Percentiles rank a stretch among this genome's conserved stretches.
Evolutionary conservation across 2,888 invertebrate species (phyloP).

Genomic region (Lepeophtheirus nordmannii): DNA sequence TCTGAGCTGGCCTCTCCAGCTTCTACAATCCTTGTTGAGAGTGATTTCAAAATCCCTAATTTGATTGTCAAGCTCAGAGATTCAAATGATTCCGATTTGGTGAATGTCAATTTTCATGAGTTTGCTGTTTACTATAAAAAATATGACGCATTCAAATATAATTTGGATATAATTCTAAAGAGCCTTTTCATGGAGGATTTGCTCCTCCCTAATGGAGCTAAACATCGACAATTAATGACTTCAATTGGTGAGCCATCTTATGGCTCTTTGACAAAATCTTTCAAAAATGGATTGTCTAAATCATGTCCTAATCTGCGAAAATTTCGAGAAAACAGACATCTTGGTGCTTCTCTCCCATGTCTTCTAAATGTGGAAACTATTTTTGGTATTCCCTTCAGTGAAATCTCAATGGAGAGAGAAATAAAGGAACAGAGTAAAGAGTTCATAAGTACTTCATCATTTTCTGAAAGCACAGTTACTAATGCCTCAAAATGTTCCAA

Average conservation of each 20-base stretch:
- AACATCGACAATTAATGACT: slow-evolving; percentile 67
- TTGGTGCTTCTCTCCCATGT: slow-evolving; percentile 42
- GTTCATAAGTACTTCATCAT: slow-evolving; percentile 40
- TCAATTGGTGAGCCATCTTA: slow-evolving; percentile 39
- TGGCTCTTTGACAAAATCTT: slow-evolving; percentile 29
- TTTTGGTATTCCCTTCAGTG: slow-evolving; percentile 31
- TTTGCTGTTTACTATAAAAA: slow-evolving; percentile 59
- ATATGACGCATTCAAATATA: slow-evolving; percentile 50
- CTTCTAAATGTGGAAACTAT: slow-evolving; percentile 43
- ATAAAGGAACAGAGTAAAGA: slow-evolving; percentile 9
- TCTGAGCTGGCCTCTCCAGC: neutral
- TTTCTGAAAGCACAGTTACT: neutral
- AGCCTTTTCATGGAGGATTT: slow-evolving; percentile 82
- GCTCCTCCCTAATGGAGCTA: slow-evolving; percentile 56
- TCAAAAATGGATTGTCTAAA: slow-evolving; percentile 44
- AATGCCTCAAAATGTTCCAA: slow-evolving; percentile 27
- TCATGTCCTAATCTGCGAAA: slow-evolving; percentile 59
- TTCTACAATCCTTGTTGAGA: neutral
- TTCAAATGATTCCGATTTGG: slow-evolving; percentile 37
- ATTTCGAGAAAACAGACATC: slow-evolving; percentile 29
- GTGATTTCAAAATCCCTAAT: slow-evolving; percentile 27
- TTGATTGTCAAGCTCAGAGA: slow-evolving; percentile 27
- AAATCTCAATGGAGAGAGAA: slow-evolving; percentile 24
- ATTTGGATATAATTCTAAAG: slow-evolving; percentile 57
- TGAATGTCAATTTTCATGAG: slow-evolving; percentile 67